A percentile compares a stretch with the other conserved stretches of the same genome.
Evolutionary conservation across 2,797 vertebrate species (phyloP).

Genomic region (Liparis tanakae): DNA sequence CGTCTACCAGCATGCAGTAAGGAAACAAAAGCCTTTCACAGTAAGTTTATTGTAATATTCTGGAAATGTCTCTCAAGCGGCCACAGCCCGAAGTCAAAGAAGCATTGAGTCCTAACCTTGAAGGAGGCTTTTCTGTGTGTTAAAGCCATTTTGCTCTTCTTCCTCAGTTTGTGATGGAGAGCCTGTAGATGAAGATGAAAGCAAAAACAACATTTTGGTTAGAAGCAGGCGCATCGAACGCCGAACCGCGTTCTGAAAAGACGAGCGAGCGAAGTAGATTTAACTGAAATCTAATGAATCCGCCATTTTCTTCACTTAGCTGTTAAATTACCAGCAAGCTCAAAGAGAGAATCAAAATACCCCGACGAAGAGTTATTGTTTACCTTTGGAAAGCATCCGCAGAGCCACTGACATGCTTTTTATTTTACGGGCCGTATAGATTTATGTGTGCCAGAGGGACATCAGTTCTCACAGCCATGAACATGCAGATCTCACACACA

Average conservation of each 20-base stretch:
- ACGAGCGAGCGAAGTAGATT: background rate
- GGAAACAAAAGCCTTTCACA: slow-evolving; percentile 42
- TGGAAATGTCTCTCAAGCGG: slow-evolving; percentile 55
- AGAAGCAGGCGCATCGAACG: background rate
- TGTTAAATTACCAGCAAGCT: no score
- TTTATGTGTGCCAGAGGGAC: no score
- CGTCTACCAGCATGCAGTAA: slow-evolving; percentile 69
- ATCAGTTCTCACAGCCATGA: background rate
- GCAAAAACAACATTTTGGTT: background rate
- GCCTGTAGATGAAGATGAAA: slow-evolving; percentile 59
- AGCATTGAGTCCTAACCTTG: slow-evolving; percentile 79
- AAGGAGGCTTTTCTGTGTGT: slow-evolving; percentile 80
- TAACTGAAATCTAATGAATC: background rate
- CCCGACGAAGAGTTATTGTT: no score
- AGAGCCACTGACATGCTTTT: no score
- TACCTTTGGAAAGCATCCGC: no score
- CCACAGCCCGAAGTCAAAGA: slow-evolving; percentile 53
- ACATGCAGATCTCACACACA: no score
- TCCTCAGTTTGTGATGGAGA: slow-evolving; percentile 77
- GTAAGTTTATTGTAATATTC: slow-evolving; percentile 33
- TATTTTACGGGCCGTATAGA: background rate
- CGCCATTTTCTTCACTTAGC: background rate
- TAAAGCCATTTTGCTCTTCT: slow-evolving; percentile 80
- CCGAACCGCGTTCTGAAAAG: background rate
- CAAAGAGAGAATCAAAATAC: no score